phyloP scores from a whole-genome alignment of 2,888 invertebrate genomes.

The Hirtodrosophila alboralis region DNA sequence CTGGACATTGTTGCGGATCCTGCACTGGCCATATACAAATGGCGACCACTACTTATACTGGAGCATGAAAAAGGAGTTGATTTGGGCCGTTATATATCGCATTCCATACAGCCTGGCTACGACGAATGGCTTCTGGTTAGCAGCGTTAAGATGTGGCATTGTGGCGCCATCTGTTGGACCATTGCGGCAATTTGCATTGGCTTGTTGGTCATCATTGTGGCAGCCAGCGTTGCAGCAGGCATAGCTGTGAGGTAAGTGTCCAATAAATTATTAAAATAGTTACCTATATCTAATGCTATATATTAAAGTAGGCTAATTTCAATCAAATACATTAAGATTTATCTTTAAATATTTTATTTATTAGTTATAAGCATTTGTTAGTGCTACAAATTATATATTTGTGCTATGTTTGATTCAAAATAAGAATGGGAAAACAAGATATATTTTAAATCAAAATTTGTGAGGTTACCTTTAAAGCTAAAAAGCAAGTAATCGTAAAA shows the following conservation, averaged over 20 bases:
- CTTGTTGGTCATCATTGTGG: slow-evolving; percentile 79
- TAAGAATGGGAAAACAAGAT: no score
- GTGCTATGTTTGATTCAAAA: no score
- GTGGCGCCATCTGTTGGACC: slow-evolving; percentile 83
- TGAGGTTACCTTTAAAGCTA: no score
- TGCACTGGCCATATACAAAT: slow-evolving; percentile 63
- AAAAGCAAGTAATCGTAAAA: no score
- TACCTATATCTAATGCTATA: no score
- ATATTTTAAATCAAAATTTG: no score
- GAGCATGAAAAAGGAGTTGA: slow-evolving; percentile 79
- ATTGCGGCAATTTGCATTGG: slow-evolving; percentile 81
- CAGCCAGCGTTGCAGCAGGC: slow-evolving; percentile 82
- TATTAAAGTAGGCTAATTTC: neutral
- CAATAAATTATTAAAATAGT: neutral
- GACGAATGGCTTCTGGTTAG: slow-evolving; percentile 83
- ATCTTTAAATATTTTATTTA: no score
- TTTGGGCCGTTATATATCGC: slow-evolving; percentile 80
- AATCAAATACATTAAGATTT: no score
- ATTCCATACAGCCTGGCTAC: slow-evolving; percentile 83
- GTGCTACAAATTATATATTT: no score
- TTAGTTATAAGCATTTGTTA: no score
- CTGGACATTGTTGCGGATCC: slow-evolving; percentile 80
- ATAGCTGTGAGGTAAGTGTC: slow-evolving; percentile 82
- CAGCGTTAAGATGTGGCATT: slow-evolving; percentile 80
- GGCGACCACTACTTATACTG: slow-evolving; percentile 83